Base-by-base conservation (phyloP, 1,140 invertebrate species). In the Pseudomyrmex dendroicus region DNA sequence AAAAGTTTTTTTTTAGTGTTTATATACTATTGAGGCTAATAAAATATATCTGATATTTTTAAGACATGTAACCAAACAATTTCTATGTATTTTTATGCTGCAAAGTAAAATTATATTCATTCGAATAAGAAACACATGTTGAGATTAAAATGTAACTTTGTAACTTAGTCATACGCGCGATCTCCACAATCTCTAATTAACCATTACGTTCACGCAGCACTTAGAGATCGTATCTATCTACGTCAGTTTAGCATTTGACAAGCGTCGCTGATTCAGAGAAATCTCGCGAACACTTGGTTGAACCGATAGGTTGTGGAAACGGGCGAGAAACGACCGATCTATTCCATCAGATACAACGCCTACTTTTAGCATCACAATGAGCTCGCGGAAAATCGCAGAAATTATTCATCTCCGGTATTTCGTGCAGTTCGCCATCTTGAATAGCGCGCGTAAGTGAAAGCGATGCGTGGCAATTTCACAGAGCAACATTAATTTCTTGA, bases 401-500 rank as follows among this genome's bases (percentile, higher is more conserved):
- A 80, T 80, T 80, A 80, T 80, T 80, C 35, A 80, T 80, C 76
- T 44, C 52, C 12, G 66, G 64, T 66, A 70, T 80, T 61, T 66
- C 54, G 44, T 46, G 44, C 25, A 25, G 66, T 2, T 35, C 54
- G 54, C 54, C 44, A 25, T 50, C 25, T 22, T 72, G 54, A 35
- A 48, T 50, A 46, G 76, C 66, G 76, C 48, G 54, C 48, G 54
- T 70, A 70, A 80, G 76, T 80, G 76, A 80, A 80, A 80, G 66
- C 76, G 44, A 22, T 17, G 64, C 74, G 20, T 59, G 52, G 20
- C 22, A 44, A 59, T 72, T 80, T 80, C 76, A 44, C 54, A 20
- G 76, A 59, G 63, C 70, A 78, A 78, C 76, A 70, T 72, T 80
- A 80, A 80, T 80, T 80, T 80, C 66, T 80, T 70, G 66, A 80